Conservation (phyloP, 2,888 invertebrate genomes). For the Metalampra italica region DNA sequence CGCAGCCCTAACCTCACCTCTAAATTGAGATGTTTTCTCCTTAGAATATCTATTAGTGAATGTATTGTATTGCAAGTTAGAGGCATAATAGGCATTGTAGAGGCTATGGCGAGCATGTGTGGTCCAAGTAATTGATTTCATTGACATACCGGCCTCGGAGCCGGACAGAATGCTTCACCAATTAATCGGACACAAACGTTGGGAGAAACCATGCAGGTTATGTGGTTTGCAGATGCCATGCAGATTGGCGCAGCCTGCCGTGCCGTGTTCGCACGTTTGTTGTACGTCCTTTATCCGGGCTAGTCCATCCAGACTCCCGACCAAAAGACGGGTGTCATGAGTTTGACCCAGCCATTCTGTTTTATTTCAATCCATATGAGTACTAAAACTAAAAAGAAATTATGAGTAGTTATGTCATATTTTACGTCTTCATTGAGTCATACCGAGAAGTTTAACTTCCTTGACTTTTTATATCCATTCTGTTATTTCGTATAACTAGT, state of each 20-base stretch:
- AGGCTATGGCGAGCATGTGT: neutral
- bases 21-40: constrained; percentile 29
- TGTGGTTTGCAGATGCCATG: too few relatives aligned
- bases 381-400: too few relatives aligned
- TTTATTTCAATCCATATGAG: too few relatives aligned
- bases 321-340: too few relatives aligned
- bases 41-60: constrained; percentile 1
- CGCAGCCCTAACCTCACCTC: constrained; percentile 20
- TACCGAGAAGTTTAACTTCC: too few relatives aligned
- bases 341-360: too few relatives aligned
- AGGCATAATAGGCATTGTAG: neutral
- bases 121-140: constrained; percentile 48
- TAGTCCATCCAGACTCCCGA: too few relatives aligned
- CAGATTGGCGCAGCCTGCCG: constrained; percentile 22
- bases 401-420: too few relatives aligned
- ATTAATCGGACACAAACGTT: constrained; percentile 64
- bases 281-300: too few relatives aligned
- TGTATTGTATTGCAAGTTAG: neutral
- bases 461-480: too few relatives aligned
- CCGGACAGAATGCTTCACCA: constrained; percentile 60
- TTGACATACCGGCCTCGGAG: constrained; percentile 59
- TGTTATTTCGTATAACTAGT: too few relatives aligned
- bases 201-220: constrained; percentile 36
- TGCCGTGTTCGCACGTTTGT: neutral
- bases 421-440: too few relatives aligned